Evolutionary conservation across 2,888 invertebrate species (phyloP), one percentile per base, ranked within the genome.

Genomic region (Philereme transversata): DNA sequence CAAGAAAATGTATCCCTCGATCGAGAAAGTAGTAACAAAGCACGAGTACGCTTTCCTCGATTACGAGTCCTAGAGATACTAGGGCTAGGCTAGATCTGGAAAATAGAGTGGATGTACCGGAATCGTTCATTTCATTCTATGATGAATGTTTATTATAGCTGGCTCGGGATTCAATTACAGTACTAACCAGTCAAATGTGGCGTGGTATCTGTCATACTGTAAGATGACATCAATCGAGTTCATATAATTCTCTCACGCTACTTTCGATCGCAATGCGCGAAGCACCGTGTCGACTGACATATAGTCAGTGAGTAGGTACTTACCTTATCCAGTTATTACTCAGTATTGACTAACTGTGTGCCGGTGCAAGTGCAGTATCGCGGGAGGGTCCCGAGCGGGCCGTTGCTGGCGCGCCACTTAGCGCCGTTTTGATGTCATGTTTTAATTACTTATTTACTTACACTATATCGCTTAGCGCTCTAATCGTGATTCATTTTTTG

Each of bases 321-420:
- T 49, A 46, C 48, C 45, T 48, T 48, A 38, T 53, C 35, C 64
- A 60, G 64, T 64, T 64, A 60, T 35, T 64, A 64, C 57, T 51
- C 51, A 51, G 64, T 57, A 64, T 10, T 44, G 54, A 44, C 11
- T 64, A 64, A 64, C 60, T 60, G 64, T 62, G 45, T 11, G 41
- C 41, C 33, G 4, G 8, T 9, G 43, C 34, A 5, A 34, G 8
- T 5, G 5, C 36, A n/a, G 6, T 34, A 9, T 34, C 11, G 40
- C 44, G 43, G 34, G 45, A 35, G 22, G 36, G 10, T 46, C 43
- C 10, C 8, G 45, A 38, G 50, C 56, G 49, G 43, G 6, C 41
- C 41, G 8, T 1, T n/a, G 36, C 44, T 33, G 11, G n/a, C 38
- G 34, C 38, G 11, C 11, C 45, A 4, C 45, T 4, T n/a, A n/a